These are phyloP conservation scores for Coturnix japonica DNA, from an alignment of 2,113 vertebrate species.

Conservation along the genomic window DNA sequence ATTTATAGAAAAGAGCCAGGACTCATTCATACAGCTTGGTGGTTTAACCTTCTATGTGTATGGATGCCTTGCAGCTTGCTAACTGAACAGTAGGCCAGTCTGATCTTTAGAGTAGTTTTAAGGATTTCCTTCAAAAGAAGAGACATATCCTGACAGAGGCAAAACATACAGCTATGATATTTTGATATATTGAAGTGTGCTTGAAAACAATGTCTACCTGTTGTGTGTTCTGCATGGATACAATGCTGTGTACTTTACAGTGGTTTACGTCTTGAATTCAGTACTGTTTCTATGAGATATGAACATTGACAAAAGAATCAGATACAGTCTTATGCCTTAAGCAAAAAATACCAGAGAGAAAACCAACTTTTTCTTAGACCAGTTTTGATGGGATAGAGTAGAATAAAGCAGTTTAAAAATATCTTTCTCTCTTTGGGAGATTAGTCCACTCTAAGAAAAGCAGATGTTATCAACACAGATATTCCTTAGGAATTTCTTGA, in stretches of 20 bases:
- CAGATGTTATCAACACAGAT: not conserved
- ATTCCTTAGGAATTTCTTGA: not conserved
- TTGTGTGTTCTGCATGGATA: not conserved
- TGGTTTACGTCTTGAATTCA: not conserved
- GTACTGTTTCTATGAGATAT: not conserved
- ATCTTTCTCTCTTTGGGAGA: not conserved
- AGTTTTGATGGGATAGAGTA: not conserved
- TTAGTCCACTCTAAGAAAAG: not conserved
- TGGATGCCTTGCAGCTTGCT: not conserved
- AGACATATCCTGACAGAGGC: not conserved
- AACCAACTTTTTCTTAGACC: not conserved
- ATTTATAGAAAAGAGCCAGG: not conserved
- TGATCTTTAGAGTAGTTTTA: not conserved
- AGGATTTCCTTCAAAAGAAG: not conserved
- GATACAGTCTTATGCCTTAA: not conserved
- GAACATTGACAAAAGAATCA: not conserved
- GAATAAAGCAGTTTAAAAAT: not conserved
- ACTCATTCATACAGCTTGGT: not conserved
- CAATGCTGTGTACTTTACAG: not conserved
- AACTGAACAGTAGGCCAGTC: not conserved
- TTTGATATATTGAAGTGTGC: not conserved
- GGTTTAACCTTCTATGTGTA: not conserved
- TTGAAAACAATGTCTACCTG: not conserved
- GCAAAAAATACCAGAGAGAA: not conserved
- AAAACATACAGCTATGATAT: accelerated